phyloP scores from a whole-genome alignment of 2,797 vertebrate genomes.

The Clarias pachynema region DNA sequence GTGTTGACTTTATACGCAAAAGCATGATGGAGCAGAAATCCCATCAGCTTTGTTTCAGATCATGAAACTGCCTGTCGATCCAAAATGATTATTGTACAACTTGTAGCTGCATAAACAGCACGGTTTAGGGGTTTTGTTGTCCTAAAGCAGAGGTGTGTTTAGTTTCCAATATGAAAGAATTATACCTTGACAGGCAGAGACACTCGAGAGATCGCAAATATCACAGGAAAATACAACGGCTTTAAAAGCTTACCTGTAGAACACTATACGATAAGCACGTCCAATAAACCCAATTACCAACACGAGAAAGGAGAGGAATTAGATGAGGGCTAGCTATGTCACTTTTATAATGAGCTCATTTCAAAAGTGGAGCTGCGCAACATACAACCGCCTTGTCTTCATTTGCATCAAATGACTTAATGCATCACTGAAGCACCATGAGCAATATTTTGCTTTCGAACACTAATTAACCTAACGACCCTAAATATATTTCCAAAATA shows the following conservation, averaged over 20 bases:
- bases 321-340: background rate
- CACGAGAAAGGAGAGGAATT: background rate
- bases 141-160: background rate
- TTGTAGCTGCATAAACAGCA: background rate
- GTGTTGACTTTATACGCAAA: background rate
- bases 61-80: background rate
- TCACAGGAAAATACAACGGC: background rate
- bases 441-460: background rate
- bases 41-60: slow-evolving; percentile 9
- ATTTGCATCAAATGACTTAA: slow-evolving; percentile 4
- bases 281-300: background rate
- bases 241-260: background rate
- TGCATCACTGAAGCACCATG: background rate
- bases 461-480: slow-evolving; percentile 4
- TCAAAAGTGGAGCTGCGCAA: background rate
- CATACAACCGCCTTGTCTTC: background rate
- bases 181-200: background rate
- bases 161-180: background rate
- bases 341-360: slow-evolving; percentile 13
- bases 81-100: background rate
- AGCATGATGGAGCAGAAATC: background rate
- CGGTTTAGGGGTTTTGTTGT: background rate
- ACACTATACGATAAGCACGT: background rate
- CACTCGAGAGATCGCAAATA: background rate
- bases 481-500: background rate